Base-by-base conservation (phyloP, 1,140 invertebrate genomes). In the Drosophila sp. region DNA sequence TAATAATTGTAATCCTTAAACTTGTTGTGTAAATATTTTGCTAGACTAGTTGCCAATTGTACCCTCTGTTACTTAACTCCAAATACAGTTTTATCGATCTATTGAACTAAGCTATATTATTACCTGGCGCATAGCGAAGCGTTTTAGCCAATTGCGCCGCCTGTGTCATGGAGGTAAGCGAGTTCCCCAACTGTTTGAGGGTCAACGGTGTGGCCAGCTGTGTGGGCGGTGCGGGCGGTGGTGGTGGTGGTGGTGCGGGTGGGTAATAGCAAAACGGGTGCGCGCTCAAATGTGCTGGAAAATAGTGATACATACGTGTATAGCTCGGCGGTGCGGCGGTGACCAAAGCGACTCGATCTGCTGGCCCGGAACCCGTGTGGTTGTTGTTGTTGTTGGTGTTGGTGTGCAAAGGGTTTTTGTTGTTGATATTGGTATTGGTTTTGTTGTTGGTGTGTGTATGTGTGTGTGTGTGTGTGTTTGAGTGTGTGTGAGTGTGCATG, bases 301-400 rank as follows among this genome's bases (percentile, higher is more conserved):
- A 93, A 91, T 92, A 92, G 90, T 92, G 93, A 90, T 93, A 93
- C 83, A 93, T 92, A 87, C 93, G 91, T 89, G 92, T 92, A 92
- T 93, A 93, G 91, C 93, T 93, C 69, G 93, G 92, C 77, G 93
- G 93, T 72, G 92, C 92, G 69, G 92, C 92, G 64, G 92, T 91
- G 84, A 92, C 92, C 73, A 92, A 76, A 57, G 91, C 92, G 87
- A 92, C 91, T 72, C 91, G 89, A 93, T 93, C 93, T 93, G 92
- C 40, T 53, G 56, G 36, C 65, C 58, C 62, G 58, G 54, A 73
- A 51, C 57, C 40, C 38, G 7, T 32, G 25, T 41, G 34, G 61
- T 58, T 29, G 56, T 65, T 41, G 25, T n/a, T n/a, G n/a, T n/a
- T n/a, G n/a, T n/a, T n/a, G n/a, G n/a, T n/a, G 25, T 58, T 50